phyloP scores from a whole-genome alignment of 2,113 vertebrate genomes.

The Platysternon megacephalum region DNA sequence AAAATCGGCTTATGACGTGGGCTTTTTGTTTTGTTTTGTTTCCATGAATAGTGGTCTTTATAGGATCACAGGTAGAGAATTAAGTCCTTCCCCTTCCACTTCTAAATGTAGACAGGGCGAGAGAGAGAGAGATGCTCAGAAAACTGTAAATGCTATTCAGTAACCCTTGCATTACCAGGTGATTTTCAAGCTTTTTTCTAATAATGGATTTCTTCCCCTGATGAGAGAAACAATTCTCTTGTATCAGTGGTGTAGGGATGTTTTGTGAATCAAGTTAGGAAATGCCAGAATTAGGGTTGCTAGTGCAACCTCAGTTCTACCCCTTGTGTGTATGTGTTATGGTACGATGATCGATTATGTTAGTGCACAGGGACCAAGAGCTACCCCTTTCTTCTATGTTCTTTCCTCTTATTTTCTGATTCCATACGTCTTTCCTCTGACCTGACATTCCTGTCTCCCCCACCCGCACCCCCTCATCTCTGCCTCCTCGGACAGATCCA shows the following conservation, averaged over 20 bases:
- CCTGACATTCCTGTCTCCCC: not conserved
- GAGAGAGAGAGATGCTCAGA: not conserved
- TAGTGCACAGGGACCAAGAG: not conserved
- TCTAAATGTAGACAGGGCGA: not conserved
- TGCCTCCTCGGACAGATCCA: not conserved
- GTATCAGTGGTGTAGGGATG: not conserved
- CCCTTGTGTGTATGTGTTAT: not conserved
- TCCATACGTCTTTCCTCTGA: not conserved
- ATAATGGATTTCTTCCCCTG: not conserved
- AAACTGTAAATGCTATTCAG: not conserved
- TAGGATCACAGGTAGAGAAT: not conserved
- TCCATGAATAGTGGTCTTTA: not conserved
- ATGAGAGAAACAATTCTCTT: not conserved
- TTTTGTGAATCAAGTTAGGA: no score
- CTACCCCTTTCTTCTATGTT: fast-evolving
- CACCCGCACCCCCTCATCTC: not conserved
- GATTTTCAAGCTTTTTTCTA: not conserved
- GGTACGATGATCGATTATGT: not conserved
- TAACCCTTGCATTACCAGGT: not conserved
- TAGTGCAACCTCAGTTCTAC: not conserved
- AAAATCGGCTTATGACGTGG: not conserved
- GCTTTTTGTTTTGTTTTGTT: not conserved
- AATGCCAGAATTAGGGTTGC: no score
- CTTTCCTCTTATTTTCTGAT: not conserved
- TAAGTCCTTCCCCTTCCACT: not conserved